Evolutionary conservation across 2,113 vertebrate species (phyloP).

Genomic region (Boulengeromyrus knoepffleri): DNA sequence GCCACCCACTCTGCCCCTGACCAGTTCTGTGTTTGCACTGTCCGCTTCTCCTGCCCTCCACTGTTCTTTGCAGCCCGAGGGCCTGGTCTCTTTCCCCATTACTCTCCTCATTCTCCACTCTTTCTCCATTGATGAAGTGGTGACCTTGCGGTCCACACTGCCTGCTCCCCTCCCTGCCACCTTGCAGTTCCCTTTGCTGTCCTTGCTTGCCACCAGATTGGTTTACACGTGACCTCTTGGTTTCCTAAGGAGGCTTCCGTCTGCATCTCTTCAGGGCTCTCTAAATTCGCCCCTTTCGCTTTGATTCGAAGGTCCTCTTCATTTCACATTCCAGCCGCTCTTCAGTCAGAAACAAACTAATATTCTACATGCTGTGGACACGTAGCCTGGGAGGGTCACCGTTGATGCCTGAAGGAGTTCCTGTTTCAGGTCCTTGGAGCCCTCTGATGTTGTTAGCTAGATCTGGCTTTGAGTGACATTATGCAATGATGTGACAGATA

Average conservation of each 20-base stretch:
- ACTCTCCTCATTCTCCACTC: background rate
- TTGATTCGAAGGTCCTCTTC: background rate
- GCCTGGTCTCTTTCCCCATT: background rate
- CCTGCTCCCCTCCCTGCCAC: background rate
- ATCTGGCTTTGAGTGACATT: constrained; percentile 5
- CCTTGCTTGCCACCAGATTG: background rate
- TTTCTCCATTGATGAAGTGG: background rate
- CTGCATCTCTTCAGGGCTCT: background rate
- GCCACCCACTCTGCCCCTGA: background rate
- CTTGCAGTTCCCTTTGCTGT: background rate
- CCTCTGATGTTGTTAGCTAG: background rate
- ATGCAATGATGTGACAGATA: background rate
- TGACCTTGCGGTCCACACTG: background rate
- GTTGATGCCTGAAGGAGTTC: background rate
- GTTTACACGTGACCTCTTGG: background rate
- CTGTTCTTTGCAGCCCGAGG: background rate
- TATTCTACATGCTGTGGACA: background rate
- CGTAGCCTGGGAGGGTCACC: background rate
- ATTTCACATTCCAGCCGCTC: background rate
- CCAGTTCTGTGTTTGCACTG: background rate
- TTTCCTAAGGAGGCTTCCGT: background rate
- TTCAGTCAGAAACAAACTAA: background rate
- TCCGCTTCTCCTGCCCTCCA: background rate
- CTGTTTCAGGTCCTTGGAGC: background rate
- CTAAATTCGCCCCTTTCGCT: background rate